Conservation (phyloP, 2,888 invertebrate genomes). For the Drosophila mercatorum region DNA sequence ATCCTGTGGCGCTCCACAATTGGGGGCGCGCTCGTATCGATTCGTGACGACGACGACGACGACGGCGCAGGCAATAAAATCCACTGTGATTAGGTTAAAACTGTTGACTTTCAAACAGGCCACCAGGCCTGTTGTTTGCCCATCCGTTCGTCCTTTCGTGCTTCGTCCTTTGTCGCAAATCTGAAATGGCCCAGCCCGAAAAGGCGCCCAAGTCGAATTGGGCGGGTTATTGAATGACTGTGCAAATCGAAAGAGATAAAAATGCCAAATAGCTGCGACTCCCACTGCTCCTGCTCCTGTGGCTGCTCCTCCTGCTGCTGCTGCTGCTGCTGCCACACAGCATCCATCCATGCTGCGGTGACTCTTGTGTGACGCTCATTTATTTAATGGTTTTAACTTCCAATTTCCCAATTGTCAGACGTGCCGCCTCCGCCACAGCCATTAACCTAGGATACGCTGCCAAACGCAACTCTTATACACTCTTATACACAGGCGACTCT, state of each 20-base stretch:
- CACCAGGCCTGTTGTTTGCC: conserved; percentile 53
- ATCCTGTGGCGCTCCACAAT: conserved; percentile 62
- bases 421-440: conserved; percentile 62
- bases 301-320: conserved; percentile 24
- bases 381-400: conserved; percentile 82
- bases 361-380: conserved; percentile 76
- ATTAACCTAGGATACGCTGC: conserved; percentile 51
- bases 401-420: conserved; percentile 81
- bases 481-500: conserved; percentile 25
- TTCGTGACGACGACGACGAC: conserved; percentile 52
- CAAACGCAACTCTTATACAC: conserved; percentile 24
- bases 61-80: conserved; percentile 72
- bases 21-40: conserved; percentile 48
- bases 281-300: conserved; percentile 9
- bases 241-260: conserved; percentile 78
- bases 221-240: conserved; percentile 74
- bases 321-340: conserved; percentile 11
- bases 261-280: conserved; percentile 48
- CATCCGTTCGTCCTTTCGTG: conserved; percentile 23
- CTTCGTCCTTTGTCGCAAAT: conserved; percentile 40
- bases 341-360: conserved; percentile 51
- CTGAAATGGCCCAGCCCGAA: conserved; percentile 39
- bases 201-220: conserved; percentile 11
- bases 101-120: conserved; percentile 80
- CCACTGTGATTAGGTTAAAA: conserved; percentile 81